Evolutionary conservation across 2,113 vertebrate genomes (phyloP).

Genomic region (Gnathonemus longibarbis): DNA sequence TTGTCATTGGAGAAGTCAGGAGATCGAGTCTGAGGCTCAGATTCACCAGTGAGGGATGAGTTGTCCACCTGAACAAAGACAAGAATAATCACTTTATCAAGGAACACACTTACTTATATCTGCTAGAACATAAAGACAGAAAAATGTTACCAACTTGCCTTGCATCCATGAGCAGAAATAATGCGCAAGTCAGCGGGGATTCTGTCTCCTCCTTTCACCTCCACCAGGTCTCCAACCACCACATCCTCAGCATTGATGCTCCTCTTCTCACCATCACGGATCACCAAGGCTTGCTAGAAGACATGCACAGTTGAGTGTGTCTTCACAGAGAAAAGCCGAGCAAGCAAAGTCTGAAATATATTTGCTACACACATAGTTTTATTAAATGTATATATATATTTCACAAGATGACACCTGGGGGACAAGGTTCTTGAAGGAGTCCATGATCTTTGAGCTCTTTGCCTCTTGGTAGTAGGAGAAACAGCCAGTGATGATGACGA

Average conservation of each 20-base stretch:
- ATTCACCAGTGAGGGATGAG: conserved; percentile 89
- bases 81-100: background rate
- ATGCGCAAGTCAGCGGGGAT: conserved; percentile 91
- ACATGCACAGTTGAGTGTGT: background rate
- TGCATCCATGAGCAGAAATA: conserved; percentile 90
- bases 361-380: too few species aligned
- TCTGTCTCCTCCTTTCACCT: conserved; percentile 92
- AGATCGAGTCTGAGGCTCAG: conserved; percentile 84
- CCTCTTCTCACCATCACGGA: conserved; percentile 87
- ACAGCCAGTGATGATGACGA: conserved; percentile 85
- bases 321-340: background rate
- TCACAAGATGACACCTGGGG: conserved; percentile 52
- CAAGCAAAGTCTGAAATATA: too few species aligned
- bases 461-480: conserved; percentile 99
- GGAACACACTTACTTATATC: background rate
- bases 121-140: background rate
- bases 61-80: conserved; percentile 74
- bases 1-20: conserved; percentile 90
- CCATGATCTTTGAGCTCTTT: conserved; percentile 95
- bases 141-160: conserved; percentile 55
- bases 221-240: conserved; percentile 86
- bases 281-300: conserved; percentile 57
- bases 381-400: conserved; percentile 63
- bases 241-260: conserved; percentile 88
- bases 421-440: background rate